Conservation (phyloP, 2,797 vertebrate species). For the Cheirogaleus major region DNA sequence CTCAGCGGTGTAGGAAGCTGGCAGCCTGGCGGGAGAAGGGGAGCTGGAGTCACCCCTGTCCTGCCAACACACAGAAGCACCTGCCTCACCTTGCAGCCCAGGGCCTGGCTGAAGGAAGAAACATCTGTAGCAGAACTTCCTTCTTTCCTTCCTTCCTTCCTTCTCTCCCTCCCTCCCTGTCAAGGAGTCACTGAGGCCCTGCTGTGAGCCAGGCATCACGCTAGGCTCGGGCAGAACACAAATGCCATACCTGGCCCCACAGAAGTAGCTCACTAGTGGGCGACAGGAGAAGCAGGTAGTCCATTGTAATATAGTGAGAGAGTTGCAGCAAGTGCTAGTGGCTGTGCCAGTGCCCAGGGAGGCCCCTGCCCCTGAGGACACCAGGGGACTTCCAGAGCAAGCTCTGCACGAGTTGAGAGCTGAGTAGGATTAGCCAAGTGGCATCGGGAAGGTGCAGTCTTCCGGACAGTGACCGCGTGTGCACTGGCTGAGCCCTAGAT, state of each 20-base stretch:
- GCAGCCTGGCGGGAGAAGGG: not conserved
- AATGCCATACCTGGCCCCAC: not conserved
- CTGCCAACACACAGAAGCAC: not conserved
- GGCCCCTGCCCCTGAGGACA: not conserved
- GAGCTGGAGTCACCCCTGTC: not conserved
- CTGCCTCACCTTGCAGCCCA: not conserved
- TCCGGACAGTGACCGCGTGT: not conserved
- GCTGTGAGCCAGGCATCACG: not conserved
- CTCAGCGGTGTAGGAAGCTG: not conserved
- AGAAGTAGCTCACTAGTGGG: not conserved
- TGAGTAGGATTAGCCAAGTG: not conserved
- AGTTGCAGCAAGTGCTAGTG: rapidly evolving
- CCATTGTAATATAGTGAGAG: not conserved
- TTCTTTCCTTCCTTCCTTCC: not conserved
- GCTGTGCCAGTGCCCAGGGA: rapidly evolving
- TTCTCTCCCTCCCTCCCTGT: not conserved
- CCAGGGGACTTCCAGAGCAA: not conserved
- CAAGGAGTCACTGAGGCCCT: not conserved
- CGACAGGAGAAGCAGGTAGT: not conserved
- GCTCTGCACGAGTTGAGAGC: not conserved
- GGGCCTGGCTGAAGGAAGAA: not conserved
- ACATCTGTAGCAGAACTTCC: too few species aligned
- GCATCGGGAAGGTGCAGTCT: not conserved
- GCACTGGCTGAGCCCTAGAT: rapidly evolving
- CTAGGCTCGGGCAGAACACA: not conserved